Conservation (phyloP, 2,888 invertebrate species). For the Orchestes rusci region DNA sequence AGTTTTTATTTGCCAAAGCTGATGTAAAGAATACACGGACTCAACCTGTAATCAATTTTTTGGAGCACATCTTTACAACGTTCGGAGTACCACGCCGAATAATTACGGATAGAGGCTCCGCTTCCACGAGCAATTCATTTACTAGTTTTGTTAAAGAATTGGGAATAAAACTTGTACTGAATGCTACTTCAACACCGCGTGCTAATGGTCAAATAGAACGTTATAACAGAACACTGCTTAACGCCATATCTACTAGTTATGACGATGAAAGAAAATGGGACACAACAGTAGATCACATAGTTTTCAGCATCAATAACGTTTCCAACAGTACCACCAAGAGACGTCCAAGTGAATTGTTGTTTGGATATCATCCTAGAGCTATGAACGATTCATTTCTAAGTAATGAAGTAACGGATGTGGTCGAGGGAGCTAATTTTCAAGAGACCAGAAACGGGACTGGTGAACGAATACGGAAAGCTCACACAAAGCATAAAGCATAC, state of each 20-base stretch:
- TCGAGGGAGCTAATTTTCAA: neutral
- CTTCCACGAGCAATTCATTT: conserved; percentile 24
- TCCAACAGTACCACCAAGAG: conserved; percentile 15
- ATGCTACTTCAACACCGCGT: conserved; percentile 29
- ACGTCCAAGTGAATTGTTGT: conserved; percentile 1
- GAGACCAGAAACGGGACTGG: conserved; percentile 1
- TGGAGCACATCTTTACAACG: conserved; percentile 14
- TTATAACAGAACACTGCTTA: conserved; percentile 28
- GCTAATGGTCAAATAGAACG: conserved; percentile 31
- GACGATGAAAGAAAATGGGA: neutral
- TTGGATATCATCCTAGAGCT: neutral
- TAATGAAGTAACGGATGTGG: neutral
- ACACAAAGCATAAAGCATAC: conserved; percentile 7
- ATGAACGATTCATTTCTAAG: conserved; percentile 2
- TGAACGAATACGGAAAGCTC: conserved; percentile 3
- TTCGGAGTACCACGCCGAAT: conserved; percentile 8
- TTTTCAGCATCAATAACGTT: conserved; percentile 6
- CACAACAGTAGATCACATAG: too few species aligned
- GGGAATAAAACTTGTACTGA: conserved; percentile 24
- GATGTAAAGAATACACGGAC: conserved; percentile 24
- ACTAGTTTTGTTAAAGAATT: conserved; percentile 11
- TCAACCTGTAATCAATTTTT: conserved; percentile 19
- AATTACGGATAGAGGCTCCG: conserved; percentile 1
- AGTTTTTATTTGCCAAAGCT: conserved; percentile 28
- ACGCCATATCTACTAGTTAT: conserved; percentile 10